Evolutionary conservation across 2,797 vertebrate genomes (phyloP), one percentile per base, ranked within the genome.

Genomic region (Pangasius macronema): DNA sequence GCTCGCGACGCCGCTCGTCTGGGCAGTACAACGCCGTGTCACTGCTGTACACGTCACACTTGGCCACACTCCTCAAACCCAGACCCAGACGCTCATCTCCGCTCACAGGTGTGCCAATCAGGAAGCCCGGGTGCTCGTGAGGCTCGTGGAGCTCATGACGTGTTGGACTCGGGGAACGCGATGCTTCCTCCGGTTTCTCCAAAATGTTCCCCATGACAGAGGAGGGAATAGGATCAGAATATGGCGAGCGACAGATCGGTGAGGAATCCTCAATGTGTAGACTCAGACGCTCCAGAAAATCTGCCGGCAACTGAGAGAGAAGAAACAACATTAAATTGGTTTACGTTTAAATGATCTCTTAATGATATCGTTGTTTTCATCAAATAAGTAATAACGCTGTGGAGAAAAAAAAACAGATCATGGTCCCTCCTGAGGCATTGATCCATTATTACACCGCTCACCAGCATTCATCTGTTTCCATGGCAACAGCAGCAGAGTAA

Each of bases 21-120:
- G 98, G 97, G 92, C 97, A 98, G 94, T 99, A 99, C 86, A 99
- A 96, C 2, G 98, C 97, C 0, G 98, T 97, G 94, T 99, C 98
- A 0, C 99, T 99, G 93, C 97, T 98, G 93, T 99, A 99, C 91
- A 98, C 92, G 90, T 99, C 97, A 0, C 96, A 96, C 91, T 98
- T 98, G 92, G 97, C 98, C 70, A 97, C 96, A 0, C 96, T 93
- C n/a, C 63, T 68, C 81, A 83, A 83, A 0, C 95, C 93, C 8
- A 97, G 94, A 63, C 96, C 95, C 0, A 95, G 93, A 80, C 97
- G 97, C 87, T 96, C 97, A 0, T 93, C 91, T 0, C 95, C 94
- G 7, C 96, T 96, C 42, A 90, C 83, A 39, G 89, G 86, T 46
- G 94, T 93, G 86, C 95, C 95, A 81, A 96, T 91, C 49, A 96